Evolutionary conservation across 1,140 invertebrate species (phyloP), one percentile per base, ranked within the genome.

Genomic region (Drosophila repletoides): DNA sequence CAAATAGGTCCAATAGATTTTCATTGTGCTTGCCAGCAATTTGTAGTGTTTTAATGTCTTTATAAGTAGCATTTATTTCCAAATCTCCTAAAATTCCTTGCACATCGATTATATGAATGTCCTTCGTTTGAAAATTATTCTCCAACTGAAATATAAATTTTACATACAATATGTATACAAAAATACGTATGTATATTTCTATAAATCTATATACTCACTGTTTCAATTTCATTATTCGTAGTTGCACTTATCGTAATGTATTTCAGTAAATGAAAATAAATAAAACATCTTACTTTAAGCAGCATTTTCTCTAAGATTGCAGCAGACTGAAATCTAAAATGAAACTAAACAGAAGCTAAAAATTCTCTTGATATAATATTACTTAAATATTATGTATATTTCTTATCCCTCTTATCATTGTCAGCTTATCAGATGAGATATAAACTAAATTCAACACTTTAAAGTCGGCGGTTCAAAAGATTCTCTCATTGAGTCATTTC

Each of bases 401-500:
- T 41, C 26, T 12, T 28, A 17, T 12, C 21, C 29, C 38, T 26
- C 26, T 51, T 45, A 53, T 43, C 48, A 53, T 63, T 53, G 53
- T 63, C 48, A 53, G 5, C 59, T 63, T 63, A 63, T 63, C 59
- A 34, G 2, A 24, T 33, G n/a, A n/a, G n/a, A n/a, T n/a, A n/a
- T n/a, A n/a, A n/a, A n/a, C n/a, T n/a, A n/a, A n/a, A n/a, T n/a
- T n/a, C n/a, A n/a, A n/a, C n/a, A n/a, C n/a, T n/a, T n/a, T n/a
- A n/a, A n/a, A n/a, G n/a, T n/a, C n/a, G n/a, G n/a, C n/a, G n/a
- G n/a, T n/a, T n/a, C n/a, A n/a, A n/a, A n/a, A n/a, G n/a, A n/a
- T n/a, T n/a, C n/a, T n/a, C n/a, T n/a, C n/a, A n/a, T n/a, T 45
- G 41, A 45, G 12, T 28, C 24, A 45, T 24, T n/a, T n/a, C n/a